Evolutionary conservation across 2,888 invertebrate species (phyloP).

Genomic region (Eupithecia exiguata): DNA sequence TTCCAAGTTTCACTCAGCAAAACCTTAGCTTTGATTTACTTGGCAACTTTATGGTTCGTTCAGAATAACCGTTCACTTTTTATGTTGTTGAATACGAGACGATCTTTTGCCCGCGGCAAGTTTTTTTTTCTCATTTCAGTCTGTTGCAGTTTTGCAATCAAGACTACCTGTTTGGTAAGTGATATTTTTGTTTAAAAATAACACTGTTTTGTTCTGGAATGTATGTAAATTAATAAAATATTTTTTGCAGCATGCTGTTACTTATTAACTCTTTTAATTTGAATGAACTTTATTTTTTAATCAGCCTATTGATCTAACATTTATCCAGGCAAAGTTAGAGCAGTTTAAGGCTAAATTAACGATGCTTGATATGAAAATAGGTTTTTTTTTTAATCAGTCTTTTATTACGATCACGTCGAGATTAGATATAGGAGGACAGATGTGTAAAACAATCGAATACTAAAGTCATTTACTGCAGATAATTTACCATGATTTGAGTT

Average conservation of each 20-base stretch:
- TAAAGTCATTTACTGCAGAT: too few species aligned
- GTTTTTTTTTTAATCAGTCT: neutral
- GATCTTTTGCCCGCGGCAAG: conserved; percentile 24
- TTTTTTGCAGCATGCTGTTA: neutral
- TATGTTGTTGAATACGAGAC: conserved; percentile 23
- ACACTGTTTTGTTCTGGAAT: conserved; percentile 5
- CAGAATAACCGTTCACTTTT: conserved; percentile 20
- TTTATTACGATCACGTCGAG: neutral
- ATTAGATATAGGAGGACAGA: neutral
- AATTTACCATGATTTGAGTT: too few species aligned
- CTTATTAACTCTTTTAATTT: too few species aligned
- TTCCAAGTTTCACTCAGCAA: conserved; percentile 9
- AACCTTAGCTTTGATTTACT: conserved; percentile 23
- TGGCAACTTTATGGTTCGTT: conserved; percentile 13
- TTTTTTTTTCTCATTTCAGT: conserved; percentile 28
- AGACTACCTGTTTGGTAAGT: conserved; percentile 33
- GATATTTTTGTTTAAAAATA: conserved; percentile 13
- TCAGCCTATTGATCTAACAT: too few species aligned
- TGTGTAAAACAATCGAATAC: neutral
- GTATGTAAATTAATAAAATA: neutral
- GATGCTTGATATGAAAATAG: too few species aligned
- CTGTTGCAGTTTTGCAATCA: conserved; percentile 31
- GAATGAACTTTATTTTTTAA: too few species aligned
- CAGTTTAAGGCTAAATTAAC: neutral
- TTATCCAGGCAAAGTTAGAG: neutral